Percentiles rank a stretch among this genome's conserved stretches.
These are phyloP conservation scores for Platygyra sinensis DNA, from an alignment of 64 coral and sea anemone genomes.

Conservation along the genomic window DNA sequence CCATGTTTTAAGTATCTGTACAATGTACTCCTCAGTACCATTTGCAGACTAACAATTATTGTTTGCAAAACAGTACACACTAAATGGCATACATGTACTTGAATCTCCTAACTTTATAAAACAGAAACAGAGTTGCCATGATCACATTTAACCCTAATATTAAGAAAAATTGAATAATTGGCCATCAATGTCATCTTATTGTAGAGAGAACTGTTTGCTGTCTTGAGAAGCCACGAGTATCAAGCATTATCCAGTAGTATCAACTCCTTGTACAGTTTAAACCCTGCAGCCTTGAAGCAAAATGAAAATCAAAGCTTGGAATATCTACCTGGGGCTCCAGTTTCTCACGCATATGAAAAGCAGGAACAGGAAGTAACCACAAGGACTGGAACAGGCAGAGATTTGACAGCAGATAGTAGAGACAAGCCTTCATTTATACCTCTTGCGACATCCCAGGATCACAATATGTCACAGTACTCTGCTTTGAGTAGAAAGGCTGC, in stretches of 20 bases:
- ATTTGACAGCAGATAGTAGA: background rate
- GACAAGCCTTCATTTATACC: constrained; percentile 5
- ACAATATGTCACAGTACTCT: background rate
- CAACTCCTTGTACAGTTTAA: constrained; percentile 42
- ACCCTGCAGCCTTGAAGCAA: background rate
- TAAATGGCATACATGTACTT: too few relatives aligned
- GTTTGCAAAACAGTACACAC: too few relatives aligned
- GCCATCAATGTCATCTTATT: background rate
- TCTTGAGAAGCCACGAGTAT: constrained; percentile 64
- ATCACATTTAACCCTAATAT: background rate
- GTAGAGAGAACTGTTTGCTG: constrained; percentile 55
- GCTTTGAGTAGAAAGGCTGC: background rate
- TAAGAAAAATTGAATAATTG: background rate
- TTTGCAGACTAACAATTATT: too few relatives aligned
- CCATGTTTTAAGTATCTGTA: too few relatives aligned
- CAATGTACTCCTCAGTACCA: too few relatives aligned
- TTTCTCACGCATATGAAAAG: background rate
- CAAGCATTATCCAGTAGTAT: constrained; percentile 53
- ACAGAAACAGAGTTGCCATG: too few relatives aligned
- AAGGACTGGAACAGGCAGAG: background rate
- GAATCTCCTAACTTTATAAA: too few relatives aligned
- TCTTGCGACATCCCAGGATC: constrained; percentile 9
- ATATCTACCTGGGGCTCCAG: constrained; percentile 14
- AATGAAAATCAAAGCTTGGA: background rate
- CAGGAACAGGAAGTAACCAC: background rate